These are phyloP conservation scores for Zaprionus inermis DNA, from an alignment of 1,140 invertebrate genomes.

Conservation along the genomic window DNA sequence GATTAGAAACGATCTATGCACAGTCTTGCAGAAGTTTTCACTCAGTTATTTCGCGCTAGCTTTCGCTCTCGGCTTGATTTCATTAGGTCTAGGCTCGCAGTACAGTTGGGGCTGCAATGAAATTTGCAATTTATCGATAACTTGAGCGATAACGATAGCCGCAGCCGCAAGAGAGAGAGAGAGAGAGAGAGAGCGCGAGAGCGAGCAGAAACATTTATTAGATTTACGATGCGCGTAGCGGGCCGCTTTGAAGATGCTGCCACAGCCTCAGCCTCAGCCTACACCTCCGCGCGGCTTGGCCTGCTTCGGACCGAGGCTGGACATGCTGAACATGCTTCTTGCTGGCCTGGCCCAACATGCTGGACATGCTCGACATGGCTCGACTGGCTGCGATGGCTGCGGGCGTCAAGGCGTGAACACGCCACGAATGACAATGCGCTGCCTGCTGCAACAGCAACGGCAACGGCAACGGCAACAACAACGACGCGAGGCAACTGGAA, in stretches of 20 bases:
- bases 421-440: conserved; percentile 77
- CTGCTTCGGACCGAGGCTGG: no score
- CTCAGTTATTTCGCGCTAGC: neutral
- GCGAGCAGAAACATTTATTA: conserved; percentile 63
- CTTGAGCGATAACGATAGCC: conserved; percentile 1
- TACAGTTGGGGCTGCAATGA: neutral
- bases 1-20: no score
- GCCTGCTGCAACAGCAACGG: conserved; percentile 30
- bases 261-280: neutral
- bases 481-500: conserved; percentile 16
- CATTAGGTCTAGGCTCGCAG: neutral
- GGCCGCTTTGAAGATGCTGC: conserved; percentile 73
- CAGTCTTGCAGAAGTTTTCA: no score
- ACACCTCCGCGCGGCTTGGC: neutral
- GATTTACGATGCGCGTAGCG: conserved; percentile 76
- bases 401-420: conserved; percentile 80
- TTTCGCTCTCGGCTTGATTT: neutral
- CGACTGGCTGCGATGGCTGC: conserved; percentile 55
- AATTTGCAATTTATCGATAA: conserved; percentile 13
- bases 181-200: neutral
- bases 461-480: conserved; percentile 18
- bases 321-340: conserved; percentile 6
- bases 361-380: conserved; percentile 8
- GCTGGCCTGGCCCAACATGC: neutral
- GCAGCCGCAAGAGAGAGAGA: neutral